phyloP scores from a whole-genome alignment of 2,113 vertebrate genomes.

The Dipodomys stephensi region DNA sequence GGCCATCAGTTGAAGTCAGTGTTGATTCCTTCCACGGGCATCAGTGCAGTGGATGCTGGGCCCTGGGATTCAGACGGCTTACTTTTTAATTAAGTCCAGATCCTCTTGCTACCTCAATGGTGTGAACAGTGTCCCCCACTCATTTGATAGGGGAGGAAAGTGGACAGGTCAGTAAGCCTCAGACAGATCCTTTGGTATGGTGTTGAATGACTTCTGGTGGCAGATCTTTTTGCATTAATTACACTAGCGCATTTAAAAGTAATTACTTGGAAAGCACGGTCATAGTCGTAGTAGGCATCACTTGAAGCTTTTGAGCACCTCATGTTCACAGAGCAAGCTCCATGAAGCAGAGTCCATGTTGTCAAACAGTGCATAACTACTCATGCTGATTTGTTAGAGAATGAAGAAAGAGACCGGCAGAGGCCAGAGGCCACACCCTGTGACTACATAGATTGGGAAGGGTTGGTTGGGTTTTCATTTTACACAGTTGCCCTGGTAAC shows the following conservation, averaged over 20 bases:
- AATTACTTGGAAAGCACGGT: background rate
- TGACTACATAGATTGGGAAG: background rate
- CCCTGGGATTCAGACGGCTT: background rate
- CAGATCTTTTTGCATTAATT: background rate
- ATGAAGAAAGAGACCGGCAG: background rate
- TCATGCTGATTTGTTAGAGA: background rate
- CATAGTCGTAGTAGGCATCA: background rate
- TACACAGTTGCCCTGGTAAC: conserved; percentile 43
- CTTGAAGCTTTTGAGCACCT: background rate
- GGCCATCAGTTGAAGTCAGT: background rate
- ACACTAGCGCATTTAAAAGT: background rate
- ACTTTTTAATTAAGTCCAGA: background rate
- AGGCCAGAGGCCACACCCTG: background rate
- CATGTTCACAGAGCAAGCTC: background rate
- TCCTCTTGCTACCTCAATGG: background rate
- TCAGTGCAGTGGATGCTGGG: background rate
- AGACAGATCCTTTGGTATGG: background rate
- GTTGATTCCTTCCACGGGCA: background rate
- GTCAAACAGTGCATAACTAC: background rate
- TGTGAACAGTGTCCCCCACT: background rate
- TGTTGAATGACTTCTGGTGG: background rate
- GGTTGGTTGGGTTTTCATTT: conserved; percentile 42
- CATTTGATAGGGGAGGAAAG: background rate
- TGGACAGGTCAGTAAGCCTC: background rate
- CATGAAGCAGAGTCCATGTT: background rate